Evolutionary conservation across 2,888 invertebrate genomes (phyloP).

Genomic region (Lepetodrilus schrolli): DNA sequence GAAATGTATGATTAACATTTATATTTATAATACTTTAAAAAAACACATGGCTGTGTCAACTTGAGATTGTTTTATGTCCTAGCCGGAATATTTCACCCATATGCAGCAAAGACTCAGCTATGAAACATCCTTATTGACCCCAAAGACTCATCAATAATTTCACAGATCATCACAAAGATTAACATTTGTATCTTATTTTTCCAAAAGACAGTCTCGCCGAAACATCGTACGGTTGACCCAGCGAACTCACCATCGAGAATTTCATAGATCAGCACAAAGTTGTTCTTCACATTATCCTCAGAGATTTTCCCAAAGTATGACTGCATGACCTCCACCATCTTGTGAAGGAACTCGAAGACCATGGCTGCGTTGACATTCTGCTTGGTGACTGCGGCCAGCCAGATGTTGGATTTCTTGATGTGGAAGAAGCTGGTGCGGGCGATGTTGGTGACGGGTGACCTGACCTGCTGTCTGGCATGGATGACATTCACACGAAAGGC

Average conservation of each 20-base stretch:
- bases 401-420: constrained; percentile 98
- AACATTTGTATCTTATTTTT: no score
- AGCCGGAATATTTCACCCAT: no score
- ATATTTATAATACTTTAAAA: no score
- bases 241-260: constrained; percentile 93
- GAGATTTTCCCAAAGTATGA: constrained; percentile 99
- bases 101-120: no score
- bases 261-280: constrained; percentile 99
- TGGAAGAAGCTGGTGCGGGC: constrained; percentile 99
- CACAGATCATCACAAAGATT: no score
- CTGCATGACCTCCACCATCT: constrained; percentile 95
- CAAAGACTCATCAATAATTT: no score
- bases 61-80: no score
- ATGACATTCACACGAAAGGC: constrained; percentile 99
- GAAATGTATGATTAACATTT: no score
- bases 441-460: constrained; percentile 99
- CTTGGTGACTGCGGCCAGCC: constrained; percentile 99
- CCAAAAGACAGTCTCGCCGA: no score
- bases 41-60: no score
- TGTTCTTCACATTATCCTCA: constrained; percentile 99
- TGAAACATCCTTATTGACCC: no score
- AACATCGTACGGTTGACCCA: no score
- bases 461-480: constrained; percentile 95
- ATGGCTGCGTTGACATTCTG: constrained; percentile 99
- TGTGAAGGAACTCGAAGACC: constrained; percentile 98